Conservation (phyloP, 2,113 vertebrate species). For the Ursus arctos region DNA sequence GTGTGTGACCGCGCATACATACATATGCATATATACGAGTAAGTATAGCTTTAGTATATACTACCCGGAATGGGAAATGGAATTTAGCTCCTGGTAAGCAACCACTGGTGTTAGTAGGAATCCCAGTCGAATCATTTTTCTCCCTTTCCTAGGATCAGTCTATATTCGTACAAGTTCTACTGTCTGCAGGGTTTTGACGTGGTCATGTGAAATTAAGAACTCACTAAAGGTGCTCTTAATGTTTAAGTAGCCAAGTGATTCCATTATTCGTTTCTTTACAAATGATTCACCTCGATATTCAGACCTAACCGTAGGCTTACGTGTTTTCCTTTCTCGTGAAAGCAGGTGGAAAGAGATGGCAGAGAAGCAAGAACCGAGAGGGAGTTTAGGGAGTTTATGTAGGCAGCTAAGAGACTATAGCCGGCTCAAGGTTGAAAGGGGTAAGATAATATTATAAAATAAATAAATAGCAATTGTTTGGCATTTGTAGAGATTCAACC, state of each 20-base stretch:
- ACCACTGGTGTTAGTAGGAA: background rate
- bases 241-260: conserved; percentile 25
- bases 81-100: background rate
- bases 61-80: background rate
- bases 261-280: conserved; percentile 47
- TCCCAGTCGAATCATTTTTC: conserved; percentile 24
- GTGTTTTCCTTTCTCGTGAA: conserved; percentile 57
- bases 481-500: conserved; percentile 46
- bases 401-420: conserved; percentile 66
- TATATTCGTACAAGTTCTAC: background rate
- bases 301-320: conserved; percentile 50
- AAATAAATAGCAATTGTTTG: conserved; percentile 61
- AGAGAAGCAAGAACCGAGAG: conserved; percentile 50
- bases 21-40: background rate
- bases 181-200: background rate
- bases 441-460: conserved; percentile 57
- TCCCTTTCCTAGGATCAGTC: background rate
- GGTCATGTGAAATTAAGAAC: background rate
- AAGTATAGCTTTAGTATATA: background rate
- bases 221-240: background rate
- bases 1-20: accelerated
- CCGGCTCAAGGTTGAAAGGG: conserved; percentile 32
- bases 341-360: conserved; percentile 42
- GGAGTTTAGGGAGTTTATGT: conserved; percentile 44
- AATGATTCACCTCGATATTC: conserved; percentile 44